Conservation (phyloP, 2,888 invertebrate genomes). For the Girardia tigrina region DNA sequence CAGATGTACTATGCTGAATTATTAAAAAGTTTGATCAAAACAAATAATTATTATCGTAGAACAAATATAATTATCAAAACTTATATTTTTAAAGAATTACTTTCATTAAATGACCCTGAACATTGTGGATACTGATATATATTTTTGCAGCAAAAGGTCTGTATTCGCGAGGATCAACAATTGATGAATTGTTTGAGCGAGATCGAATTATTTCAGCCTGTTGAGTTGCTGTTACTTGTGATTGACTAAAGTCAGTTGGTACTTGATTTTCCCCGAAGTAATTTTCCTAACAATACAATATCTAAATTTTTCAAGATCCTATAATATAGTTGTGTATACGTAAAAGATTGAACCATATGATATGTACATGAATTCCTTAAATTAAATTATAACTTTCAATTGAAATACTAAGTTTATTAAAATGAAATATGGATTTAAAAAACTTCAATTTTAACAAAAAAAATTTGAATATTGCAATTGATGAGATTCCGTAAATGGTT, state of each 20-base stretch:
- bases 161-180: slow-evolving; percentile 70
- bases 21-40: not conserved
- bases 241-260: slow-evolving; percentile 60
- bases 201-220: slow-evolving; percentile 36
- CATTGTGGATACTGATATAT: slow-evolving; percentile 80
- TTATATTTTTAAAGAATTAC: slow-evolving; percentile 45
- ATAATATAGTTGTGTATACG: no score
- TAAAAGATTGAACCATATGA: no score
- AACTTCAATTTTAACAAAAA: not conserved
- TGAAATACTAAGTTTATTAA: not conserved
- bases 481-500: no score
- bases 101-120: slow-evolving; percentile 80
- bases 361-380: no score
- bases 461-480: not conserved
- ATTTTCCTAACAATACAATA: slow-evolving; percentile 61
- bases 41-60: not conserved
- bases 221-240: slow-evolving; percentile 28
- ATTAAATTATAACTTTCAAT: not conserved
- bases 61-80: not conserved
- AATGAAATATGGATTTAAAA: not conserved
- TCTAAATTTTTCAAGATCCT: slow-evolving; percentile 38
- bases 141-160: slow-evolving; percentile 78
- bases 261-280: slow-evolving; percentile 89
- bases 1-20: slow-evolving; percentile 63
- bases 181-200: slow-evolving; percentile 38